A percentile compares a stretch with the other conserved stretches of the same genome.
These are phyloP conservation scores for Tetramorium alpestre DNA, from an alignment of 1,140 invertebrate species.

Conservation along the genomic window DNA sequence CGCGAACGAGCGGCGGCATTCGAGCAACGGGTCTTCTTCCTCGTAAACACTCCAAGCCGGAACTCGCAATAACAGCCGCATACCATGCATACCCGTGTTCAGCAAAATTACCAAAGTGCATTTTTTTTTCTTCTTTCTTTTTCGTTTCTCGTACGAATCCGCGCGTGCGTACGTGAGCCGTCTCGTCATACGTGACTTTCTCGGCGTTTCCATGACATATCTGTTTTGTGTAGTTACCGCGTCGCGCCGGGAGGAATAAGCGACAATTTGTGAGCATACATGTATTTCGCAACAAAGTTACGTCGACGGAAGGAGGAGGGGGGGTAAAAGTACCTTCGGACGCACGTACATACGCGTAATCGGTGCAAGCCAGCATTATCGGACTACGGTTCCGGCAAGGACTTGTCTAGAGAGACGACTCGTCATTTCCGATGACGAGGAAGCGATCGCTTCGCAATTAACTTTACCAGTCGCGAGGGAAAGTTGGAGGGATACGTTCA, in stretches of 20 bases:
- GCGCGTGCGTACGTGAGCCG: background rate
- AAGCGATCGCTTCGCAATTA: slow-evolving; percentile 40
- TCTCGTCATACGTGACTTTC: slow-evolving; percentile 5
- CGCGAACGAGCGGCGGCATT: background rate
- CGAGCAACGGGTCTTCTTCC: slow-evolving; percentile 18
- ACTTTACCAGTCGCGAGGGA: slow-evolving; percentile 19
- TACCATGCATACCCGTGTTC: slow-evolving; percentile 9
- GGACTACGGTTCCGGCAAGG: background rate
- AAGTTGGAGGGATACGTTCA: slow-evolving; percentile 11
- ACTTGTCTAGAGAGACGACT: background rate
- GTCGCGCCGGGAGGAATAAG: background rate
- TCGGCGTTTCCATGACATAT: background rate
- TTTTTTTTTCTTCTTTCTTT: background rate
- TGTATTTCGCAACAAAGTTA: background rate
- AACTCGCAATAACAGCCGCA: slow-evolving; percentile 34
- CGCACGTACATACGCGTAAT: background rate
- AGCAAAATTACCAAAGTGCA: slow-evolving; percentile 10
- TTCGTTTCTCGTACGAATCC: background rate
- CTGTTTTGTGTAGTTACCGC: background rate
- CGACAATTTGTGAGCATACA: background rate
- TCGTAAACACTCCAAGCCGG: slow-evolving; percentile 18
- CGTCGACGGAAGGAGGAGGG: background rate
- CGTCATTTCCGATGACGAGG: slow-evolving; percentile 17
- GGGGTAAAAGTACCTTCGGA: background rate
- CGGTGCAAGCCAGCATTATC: background rate